A percentile compares a stretch with the other conserved stretches of the same genome.
Evolutionary conservation across 2,113 vertebrate species (phyloP).

Genomic region (Polyodon spathula): DNA sequence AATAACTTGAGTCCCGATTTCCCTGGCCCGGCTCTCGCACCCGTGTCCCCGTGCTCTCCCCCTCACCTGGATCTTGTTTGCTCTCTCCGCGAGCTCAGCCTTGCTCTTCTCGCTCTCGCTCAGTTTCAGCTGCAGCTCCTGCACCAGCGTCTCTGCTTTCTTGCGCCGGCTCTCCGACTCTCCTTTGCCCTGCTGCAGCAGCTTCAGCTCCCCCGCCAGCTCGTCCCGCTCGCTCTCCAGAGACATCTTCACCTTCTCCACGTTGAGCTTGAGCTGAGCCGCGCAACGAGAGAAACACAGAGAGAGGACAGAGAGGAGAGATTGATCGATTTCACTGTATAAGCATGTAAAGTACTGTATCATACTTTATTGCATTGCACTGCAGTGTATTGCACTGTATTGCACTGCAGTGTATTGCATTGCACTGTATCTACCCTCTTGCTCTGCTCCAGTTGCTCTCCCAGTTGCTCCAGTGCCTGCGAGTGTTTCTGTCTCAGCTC

Average conservation of each 20-base stretch:
- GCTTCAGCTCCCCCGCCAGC: constrained; percentile 80
- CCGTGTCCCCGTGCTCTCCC: background rate
- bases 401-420: too few relatives aligned
- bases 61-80: constrained; percentile 78
- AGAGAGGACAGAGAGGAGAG: too few relatives aligned
- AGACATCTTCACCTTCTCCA: constrained; percentile 89
- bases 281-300: constrained; percentile 4
- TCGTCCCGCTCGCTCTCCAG: constrained; percentile 86
- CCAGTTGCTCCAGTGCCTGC: constrained; percentile 86
- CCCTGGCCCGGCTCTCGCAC: background rate
- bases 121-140: constrained; percentile 84
- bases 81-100: constrained; percentile 66
- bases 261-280: constrained; percentile 80
- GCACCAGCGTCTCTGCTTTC: constrained; percentile 75
- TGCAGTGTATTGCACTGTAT: too few relatives aligned
- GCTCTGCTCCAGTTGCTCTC: constrained; percentile 90
- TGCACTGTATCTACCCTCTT: constrained; percentile 84
- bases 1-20: too few relatives aligned
- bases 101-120: constrained; percentile 75
- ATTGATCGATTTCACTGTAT: too few relatives aligned
- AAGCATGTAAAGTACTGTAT: too few relatives aligned
- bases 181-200: constrained; percentile 75
- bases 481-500: constrained; percentile 91
- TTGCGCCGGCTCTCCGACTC: constrained; percentile 92
- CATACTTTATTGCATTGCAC: too few relatives aligned